phyloP scores from a whole-genome alignment of 2,888 invertebrate species.

The Ametastegia equiseti region DNA sequence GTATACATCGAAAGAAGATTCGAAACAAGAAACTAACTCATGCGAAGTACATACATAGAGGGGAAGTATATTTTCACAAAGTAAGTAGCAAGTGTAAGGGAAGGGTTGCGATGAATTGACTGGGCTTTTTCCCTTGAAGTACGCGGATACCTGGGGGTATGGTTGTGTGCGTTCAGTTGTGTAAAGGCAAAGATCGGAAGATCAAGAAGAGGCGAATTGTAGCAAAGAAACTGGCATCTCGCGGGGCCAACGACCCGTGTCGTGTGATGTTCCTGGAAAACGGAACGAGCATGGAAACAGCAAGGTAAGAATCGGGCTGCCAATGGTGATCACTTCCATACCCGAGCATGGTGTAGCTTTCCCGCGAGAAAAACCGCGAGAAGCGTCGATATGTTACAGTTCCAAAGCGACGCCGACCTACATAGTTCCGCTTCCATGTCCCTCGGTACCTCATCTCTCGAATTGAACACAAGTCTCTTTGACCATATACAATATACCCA shows the following conservation, averaged over 20 bases:
- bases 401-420: constrained; percentile 48
- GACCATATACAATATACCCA: constrained; percentile 45
- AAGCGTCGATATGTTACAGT: constrained; percentile 50
- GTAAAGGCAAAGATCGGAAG: constrained; percentile 1
- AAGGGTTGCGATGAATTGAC: no score
- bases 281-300: constrained; percentile 45
- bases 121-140: no score
- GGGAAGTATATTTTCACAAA: no score
- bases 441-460: constrained; percentile 11
- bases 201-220: constrained; percentile 12
- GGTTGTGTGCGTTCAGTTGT: background rate
- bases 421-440: constrained; percentile 45
- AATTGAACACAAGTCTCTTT: constrained; percentile 40
- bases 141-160: no score
- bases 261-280: constrained; percentile 46
- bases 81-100: no score
- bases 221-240: constrained; percentile 24
- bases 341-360: constrained; percentile 52
- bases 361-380: constrained; percentile 54
- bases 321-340: constrained; percentile 52
- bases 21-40: no score
- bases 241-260: constrained; percentile 40
- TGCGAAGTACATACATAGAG: no score
- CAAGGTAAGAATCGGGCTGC: constrained; percentile 43
- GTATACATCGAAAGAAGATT: no score